Evolutionary conservation across 2,888 invertebrate species (phyloP).

Genomic region (Linnaemya tessellans): DNA sequence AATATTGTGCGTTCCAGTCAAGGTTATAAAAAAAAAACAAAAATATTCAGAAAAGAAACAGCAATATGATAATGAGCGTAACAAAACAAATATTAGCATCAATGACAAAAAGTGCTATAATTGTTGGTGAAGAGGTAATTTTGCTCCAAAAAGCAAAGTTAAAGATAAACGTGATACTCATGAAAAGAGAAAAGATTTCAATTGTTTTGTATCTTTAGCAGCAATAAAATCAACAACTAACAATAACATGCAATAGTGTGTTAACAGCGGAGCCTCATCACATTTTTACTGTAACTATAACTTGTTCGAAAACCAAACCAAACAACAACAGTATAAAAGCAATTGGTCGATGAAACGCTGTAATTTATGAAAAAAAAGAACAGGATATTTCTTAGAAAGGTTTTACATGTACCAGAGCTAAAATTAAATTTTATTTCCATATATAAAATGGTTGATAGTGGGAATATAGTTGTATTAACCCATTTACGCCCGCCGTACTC

Average conservation of each 20-base stretch:
- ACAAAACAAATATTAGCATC: too few relatives aligned
- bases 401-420: conserved; percentile 37
- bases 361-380: background rate
- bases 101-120: conserved; percentile 42
- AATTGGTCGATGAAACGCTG: conserved; percentile 18
- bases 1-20: too few relatives aligned
- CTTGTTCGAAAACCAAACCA: too few relatives aligned
- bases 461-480: too few relatives aligned
- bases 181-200: conserved; percentile 14
- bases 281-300: too few relatives aligned
- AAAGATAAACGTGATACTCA: background rate
- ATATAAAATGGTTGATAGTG: too few relatives aligned
- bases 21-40: conserved; percentile 25
- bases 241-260: conserved; percentile 15
- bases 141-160: conserved; percentile 18
- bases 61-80: too few relatives aligned
- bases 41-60: conserved; percentile 5
- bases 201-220: conserved; percentile 36
- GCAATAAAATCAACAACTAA: conserved; percentile 6
- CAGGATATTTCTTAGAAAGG: conserved; percentile 18
- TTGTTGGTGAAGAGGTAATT: conserved; percentile 33
- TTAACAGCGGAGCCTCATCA: too few relatives aligned
- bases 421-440: conserved; percentile 34
- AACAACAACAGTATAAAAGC: too few relatives aligned
- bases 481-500: too few relatives aligned